phyloP scores from a whole-genome alignment of 64 coral and sea anemone genomes.

The Actinia equina region DNA sequence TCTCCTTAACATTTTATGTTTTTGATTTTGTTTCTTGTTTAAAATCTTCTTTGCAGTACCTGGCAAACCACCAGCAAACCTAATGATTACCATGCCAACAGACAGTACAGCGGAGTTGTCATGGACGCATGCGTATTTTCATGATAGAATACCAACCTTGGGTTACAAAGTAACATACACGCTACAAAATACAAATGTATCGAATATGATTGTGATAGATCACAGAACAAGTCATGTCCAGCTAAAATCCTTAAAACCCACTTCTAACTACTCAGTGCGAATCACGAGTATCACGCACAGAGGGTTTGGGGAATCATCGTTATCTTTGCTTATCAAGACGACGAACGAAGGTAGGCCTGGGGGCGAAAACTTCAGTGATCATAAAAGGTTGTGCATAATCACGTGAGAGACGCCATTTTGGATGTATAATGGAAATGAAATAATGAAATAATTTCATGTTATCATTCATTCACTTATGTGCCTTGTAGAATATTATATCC shows the following conservation, averaged over 20 bases:
- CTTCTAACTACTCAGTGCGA: slow-evolving; percentile 29
- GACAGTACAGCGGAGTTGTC: slow-evolving; percentile 5
- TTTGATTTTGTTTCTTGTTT: background rate
- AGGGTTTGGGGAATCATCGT: slow-evolving; percentile 32
- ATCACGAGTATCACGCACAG: background rate
- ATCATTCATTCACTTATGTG: too few species aligned
- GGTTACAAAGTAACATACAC: slow-evolving; percentile 37
- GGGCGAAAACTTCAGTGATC: too few species aligned
- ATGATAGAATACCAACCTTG: background rate
- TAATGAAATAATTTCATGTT: too few species aligned
- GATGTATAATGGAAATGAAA: too few species aligned
- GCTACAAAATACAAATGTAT: background rate
- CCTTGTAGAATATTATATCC: too few species aligned
- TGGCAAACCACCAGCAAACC: slow-evolving; percentile 67
- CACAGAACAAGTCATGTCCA: background rate
- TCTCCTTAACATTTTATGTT: too few species aligned
- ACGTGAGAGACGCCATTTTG: background rate
- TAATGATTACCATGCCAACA: slow-evolving; percentile 24
- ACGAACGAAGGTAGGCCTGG: slow-evolving; percentile 10
- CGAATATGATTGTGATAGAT: background rate
- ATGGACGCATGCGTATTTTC: slow-evolving; percentile 14
- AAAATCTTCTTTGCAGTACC: slow-evolving; percentile 46
- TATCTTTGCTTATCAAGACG: slow-evolving; percentile 13
- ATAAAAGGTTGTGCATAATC: background rate
- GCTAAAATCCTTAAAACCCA: slow-evolving; percentile 1